Evolutionary conservation across 2,888 invertebrate species (phyloP), one percentile per base, ranked within the genome.

Genomic region (Netelia inedita): DNA sequence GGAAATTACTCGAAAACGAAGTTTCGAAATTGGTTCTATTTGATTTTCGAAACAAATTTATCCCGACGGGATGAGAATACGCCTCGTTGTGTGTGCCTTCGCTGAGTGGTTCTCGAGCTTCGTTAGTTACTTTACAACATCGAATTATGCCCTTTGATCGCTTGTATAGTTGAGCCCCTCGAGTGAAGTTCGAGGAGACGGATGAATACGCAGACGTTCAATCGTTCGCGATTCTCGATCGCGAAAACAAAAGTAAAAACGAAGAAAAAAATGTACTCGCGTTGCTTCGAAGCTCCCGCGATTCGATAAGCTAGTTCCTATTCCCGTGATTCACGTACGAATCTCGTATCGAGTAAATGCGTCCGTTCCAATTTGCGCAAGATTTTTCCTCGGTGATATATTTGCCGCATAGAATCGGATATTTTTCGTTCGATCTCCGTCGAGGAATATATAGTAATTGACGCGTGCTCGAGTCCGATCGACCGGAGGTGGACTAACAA

Each of bases 361-460:
- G 46, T 43, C 43, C 35, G 43, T 71, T 65, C 14, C 63, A 53
- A 28, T 69, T 71, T 50, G 6, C 28, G n/a, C 21, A 53, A 72
- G 21, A 43, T 63, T 75, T 57, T 23, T 57, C 16, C 55, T 43
- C 43, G 10, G 10, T 79, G 74, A 75, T 79, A 6, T 50, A 75
- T 74, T 79, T n/a, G 19, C 28, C 19, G 46, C 43, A 43, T 68
- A n/a, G 53, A 28, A 28, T 35, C 11, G 14, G 68, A 43, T 76
- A 43, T 72, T 53, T 74, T 73, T 61, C 57, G 21, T 46, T 55
- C 46, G 14, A 35, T 43, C 55, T 46, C 55, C 14, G 57, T 84
- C 55, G 68, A 21, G 16, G 75, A 63, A 72, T 75, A 73, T 76
- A 43, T 46, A 69, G 69, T 59, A 84, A 84, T 76, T 72, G 75